Base-by-base conservation (phyloP, 1,140 invertebrate genomes). In the Asobara japonica region DNA sequence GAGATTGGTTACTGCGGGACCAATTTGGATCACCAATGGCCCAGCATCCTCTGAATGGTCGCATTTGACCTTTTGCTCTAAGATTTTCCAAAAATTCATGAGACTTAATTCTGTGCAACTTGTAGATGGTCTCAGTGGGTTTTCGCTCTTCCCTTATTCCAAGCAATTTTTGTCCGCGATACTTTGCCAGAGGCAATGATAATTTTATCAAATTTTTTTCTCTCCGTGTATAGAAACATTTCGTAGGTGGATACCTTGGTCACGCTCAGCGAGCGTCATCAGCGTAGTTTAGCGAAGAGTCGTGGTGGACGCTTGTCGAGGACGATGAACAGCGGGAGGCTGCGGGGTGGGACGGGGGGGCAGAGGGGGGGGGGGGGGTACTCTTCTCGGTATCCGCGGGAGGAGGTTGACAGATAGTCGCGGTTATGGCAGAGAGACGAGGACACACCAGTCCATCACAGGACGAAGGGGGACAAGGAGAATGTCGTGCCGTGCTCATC, bases 401-500 rank as follows among this genome's bases (percentile, higher is more conserved):
- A 71, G 20, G 31, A 64, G 31, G 30, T 62, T 36, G 38, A 68
- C 66, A 68, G 8, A 68, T 68, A 33, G 38, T 29, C 27, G 16
- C 11, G 41, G 18, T 48, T 16, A 45, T 13, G 36, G n/a, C 33
- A 38, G 74, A 77, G 77, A 82, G 76, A 77, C 77, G 71, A 74
- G 62, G 76, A 76, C 76, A 72, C 77, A 78, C n/a, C n/a, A 79
- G 79, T 79, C 82, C 76, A 78, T 69, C 74, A 75, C 72, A 73
- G 80, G 78, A 69, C 79, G 78, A 82, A 79, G 79, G 75, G 77
- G 81, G 60, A 64, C 80, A 72, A 71, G 79, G 82, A 84, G 83
- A 83, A 81, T 83, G 84, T 85, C 84, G 82, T 84, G 81, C 77
- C 82, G 85, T 87, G 85, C 77, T 86, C 85, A 86, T 86, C 85